Evolutionary conservation across 2,113 vertebrate species (phyloP).

Genomic region (Paracanthobrama guichenoti): DNA sequence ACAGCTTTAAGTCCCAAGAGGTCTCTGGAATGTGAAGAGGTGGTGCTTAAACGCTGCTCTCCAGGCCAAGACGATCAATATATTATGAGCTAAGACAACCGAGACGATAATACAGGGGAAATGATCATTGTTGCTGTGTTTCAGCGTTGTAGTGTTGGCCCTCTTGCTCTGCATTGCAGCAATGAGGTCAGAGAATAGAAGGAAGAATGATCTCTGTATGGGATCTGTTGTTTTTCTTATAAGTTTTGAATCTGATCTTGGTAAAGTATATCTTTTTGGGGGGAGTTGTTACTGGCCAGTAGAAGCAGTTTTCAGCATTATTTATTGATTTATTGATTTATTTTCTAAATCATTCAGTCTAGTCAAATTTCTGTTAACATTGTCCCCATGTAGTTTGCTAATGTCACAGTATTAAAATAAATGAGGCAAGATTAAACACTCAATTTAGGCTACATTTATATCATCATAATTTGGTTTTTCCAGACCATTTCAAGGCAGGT

Average conservation of each 20-base stretch:
- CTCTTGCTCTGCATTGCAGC: neutral
- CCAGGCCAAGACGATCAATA: neutral
- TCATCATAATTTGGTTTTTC: neutral
- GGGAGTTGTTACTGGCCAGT: neutral
- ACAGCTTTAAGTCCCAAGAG: constrained; percentile 55
- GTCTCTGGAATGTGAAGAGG: constrained; percentile 47
- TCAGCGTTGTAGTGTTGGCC: neutral
- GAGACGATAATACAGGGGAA: neutral
- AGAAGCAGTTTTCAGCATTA: neutral
- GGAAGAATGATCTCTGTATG: neutral
- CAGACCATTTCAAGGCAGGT: neutral
- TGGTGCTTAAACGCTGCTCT: constrained; percentile 15
- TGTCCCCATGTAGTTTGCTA: too few relatives aligned
- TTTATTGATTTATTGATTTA: neutral
- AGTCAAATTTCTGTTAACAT: neutral
- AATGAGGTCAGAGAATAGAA: constrained; percentile 10
- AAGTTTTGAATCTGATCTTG: neutral
- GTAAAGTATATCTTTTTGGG: neutral
- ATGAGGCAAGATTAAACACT: neutral
- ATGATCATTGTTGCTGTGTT: neutral
- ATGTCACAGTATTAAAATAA: too few relatives aligned
- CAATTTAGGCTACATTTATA: neutral
- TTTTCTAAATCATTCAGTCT: neutral
- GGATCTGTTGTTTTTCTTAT: neutral
- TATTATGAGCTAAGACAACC: constrained; percentile 2